Percentiles rank a stretch among this genome's conserved stretches.
Evolutionary conservation across 2,888 invertebrate genomes (phyloP).

Genomic region (Chirona hameri): DNA sequence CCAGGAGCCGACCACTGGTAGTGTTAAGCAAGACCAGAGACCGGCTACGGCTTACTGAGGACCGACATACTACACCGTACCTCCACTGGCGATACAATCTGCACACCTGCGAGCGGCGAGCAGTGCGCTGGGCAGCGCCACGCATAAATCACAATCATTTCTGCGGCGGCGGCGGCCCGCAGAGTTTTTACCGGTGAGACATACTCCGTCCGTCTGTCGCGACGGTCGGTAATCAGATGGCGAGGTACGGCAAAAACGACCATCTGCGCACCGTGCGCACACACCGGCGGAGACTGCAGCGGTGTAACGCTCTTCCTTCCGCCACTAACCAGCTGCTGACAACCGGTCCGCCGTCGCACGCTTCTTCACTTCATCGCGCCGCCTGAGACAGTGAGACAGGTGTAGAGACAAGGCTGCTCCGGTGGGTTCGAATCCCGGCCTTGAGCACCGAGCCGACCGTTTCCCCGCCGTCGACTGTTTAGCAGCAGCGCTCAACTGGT

Average conservation of each 20-base stretch:
- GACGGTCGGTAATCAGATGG: constrained; percentile 22
- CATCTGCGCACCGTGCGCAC: too few relatives aligned
- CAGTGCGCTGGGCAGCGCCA: neutral
- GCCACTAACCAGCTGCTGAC: neutral
- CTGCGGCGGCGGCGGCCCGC: neutral
- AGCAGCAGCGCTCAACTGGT: too few relatives aligned
- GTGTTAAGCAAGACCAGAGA: too few relatives aligned
- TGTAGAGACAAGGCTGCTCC: too few relatives aligned
- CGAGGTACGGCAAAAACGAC: neutral
- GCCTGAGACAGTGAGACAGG: too few relatives aligned
- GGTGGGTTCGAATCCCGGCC: too few relatives aligned
- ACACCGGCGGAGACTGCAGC: too few relatives aligned
- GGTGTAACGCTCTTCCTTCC: neutral
- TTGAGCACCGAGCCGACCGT: too few relatives aligned
- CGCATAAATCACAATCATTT: neutral
- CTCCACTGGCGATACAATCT: neutral
- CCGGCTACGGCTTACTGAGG: neutral
- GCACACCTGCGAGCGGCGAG: neutral
- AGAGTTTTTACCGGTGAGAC: neutral
- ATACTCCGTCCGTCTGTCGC: too few relatives aligned
- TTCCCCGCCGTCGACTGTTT: too few relatives aligned
- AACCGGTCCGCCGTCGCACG: neutral
- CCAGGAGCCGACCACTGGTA: too few relatives aligned
- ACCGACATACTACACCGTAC: neutral
- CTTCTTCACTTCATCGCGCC: too few relatives aligned